These are phyloP conservation scores for Phalacrocorax pelagicus DNA, from an alignment of 2,113 vertebrate species.

Conservation along the genomic window DNA sequence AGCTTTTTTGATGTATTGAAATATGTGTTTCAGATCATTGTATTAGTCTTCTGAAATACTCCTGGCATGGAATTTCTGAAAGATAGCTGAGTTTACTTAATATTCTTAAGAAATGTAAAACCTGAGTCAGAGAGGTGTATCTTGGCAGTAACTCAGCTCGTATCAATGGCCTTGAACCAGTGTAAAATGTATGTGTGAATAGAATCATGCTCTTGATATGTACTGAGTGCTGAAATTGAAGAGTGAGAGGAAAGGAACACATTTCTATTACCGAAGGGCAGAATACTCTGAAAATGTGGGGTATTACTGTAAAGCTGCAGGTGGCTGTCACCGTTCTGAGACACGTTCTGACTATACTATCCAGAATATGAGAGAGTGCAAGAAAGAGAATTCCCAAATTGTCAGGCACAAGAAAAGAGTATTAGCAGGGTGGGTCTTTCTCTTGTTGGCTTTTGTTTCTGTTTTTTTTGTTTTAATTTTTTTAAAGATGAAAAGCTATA, in stretches of 20 bases:
- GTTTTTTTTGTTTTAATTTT: not conserved
- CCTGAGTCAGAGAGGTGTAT: not conserved
- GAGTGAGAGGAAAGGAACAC: not conserved
- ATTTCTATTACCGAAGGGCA: not conserved
- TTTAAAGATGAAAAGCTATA: not conserved
- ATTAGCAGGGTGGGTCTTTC: not conserved
- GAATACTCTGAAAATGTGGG: not conserved
- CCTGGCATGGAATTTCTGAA: not conserved
- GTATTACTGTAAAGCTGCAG: not conserved
- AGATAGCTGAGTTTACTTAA: not conserved
- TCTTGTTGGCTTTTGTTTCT: no score
- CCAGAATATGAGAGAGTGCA: not conserved
- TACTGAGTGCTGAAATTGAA: not conserved
- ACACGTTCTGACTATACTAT: not conserved
- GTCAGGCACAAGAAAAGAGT: not conserved
- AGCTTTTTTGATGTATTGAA: not conserved
- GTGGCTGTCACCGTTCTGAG: slow-evolving; percentile 1
- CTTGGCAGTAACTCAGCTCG: not conserved
- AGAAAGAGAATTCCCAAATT: not conserved
- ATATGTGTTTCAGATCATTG: not conserved
- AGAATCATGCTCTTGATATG: not conserved
- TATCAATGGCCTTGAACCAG: not conserved
- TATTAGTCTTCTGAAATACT: not conserved
- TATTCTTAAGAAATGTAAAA: not conserved
- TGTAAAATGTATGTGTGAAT: not conserved